phyloP scores from a whole-genome alignment of 2,113 vertebrate genomes.

The Girardinichthys multiradiatus region DNA sequence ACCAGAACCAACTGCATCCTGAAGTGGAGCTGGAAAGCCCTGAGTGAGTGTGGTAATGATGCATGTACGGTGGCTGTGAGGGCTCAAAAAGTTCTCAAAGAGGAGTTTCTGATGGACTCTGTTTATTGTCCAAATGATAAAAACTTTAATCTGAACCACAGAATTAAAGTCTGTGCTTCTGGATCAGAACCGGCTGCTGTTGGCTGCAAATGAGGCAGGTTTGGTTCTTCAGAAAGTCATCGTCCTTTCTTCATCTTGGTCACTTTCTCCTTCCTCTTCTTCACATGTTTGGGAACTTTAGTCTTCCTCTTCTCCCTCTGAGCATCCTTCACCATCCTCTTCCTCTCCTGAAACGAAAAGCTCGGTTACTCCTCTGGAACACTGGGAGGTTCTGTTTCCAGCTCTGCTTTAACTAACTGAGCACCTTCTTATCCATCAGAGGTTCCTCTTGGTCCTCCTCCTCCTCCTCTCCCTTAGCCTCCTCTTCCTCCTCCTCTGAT shows the following conservation, averaged over 20 bases:
- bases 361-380: background rate
- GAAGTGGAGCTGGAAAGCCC: too few species aligned
- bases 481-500: constrained; percentile 77
- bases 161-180: background rate
- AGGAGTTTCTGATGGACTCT: background rate
- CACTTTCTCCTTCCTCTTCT: constrained; percentile 92
- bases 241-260: constrained; percentile 89
- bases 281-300: constrained; percentile 92
- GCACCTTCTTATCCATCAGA: constrained; percentile 86
- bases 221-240: constrained; percentile 55
- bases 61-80: too few species aligned
- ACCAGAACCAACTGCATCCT: too few species aligned
- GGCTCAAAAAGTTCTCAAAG: background rate
- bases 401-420: background rate
- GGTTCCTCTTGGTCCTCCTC: constrained; percentile 46
- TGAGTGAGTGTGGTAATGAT: too few species aligned
- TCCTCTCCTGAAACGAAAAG: constrained; percentile 84
- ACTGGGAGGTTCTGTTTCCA: background rate
- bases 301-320: constrained; percentile 92
- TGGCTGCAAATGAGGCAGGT: too few species aligned
- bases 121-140: too few species aligned
- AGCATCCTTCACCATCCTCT: constrained; percentile 90
- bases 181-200: background rate
- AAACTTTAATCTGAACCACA: background rate
- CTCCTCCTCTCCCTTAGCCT: constrained; percentile 49